Conservation (phyloP, 2,888 invertebrate species). For the Sepiola atlantica region DNA sequence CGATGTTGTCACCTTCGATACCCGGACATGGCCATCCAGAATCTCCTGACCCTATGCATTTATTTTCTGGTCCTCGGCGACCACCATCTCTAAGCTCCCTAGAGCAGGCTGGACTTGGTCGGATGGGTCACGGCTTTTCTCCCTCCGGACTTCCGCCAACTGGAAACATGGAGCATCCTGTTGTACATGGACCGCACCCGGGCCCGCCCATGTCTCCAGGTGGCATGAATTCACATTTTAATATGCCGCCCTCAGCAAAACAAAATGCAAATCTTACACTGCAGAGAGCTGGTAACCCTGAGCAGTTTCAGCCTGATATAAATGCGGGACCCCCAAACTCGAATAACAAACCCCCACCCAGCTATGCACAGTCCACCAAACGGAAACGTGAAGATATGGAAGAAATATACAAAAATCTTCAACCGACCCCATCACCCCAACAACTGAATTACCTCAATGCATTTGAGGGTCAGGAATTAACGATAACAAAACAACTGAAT, state of each 20-base stretch:
- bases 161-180: constrained; percentile 45
- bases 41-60: constrained; percentile 58
- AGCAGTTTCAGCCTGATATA: constrained; percentile 70
- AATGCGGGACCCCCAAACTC: constrained; percentile 51
- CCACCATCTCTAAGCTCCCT: constrained; percentile 56
- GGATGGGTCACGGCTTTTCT: constrained; percentile 57
- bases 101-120: constrained; percentile 54
- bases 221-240: constrained; percentile 56
- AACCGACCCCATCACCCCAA: constrained; percentile 94
- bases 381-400: constrained; percentile 77
- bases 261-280: constrained; percentile 65
- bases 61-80: constrained; percentile 60
- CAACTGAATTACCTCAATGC: constrained; percentile 96
- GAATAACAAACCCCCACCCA: constrained; percentile 72
- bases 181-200: constrained; percentile 43
- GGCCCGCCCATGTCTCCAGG: constrained; percentile 51
- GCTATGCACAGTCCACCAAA: constrained; percentile 73
- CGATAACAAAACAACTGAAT: constrained; percentile 96
- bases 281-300: constrained; percentile 72
- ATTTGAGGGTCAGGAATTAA: constrained; percentile 95
- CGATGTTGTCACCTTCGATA: constrained; percentile 60
- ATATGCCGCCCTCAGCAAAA: constrained; percentile 52
- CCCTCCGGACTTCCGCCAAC: constrained; percentile 52
- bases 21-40: constrained; percentile 51
- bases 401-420: constrained; percentile 80